These are phyloP conservation scores for Hecatera dysodea DNA, from an alignment of 2,888 invertebrate genomes.

Conservation along the genomic window DNA sequence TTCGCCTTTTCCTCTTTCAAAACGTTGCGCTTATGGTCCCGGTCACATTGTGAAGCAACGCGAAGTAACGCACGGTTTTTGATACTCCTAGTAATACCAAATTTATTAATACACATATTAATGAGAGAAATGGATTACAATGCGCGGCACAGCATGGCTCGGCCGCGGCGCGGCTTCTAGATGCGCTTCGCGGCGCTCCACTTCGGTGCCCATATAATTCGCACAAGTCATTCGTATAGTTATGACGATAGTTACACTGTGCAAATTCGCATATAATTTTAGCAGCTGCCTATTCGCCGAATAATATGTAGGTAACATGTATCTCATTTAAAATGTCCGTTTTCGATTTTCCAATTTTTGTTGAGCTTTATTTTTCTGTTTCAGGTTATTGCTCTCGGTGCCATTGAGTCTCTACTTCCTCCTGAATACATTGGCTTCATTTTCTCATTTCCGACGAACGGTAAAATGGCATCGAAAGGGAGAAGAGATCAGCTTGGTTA, in stretches of 20 bases:
- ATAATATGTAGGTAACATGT: neutral
- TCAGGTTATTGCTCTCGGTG: conserved; percentile 92
- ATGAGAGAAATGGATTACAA: neutral
- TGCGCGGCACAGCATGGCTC: too few relatives aligned
- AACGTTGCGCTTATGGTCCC: too few relatives aligned
- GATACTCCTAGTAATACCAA: too few relatives aligned
- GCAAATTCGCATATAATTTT: neutral
- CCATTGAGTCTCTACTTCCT: conserved; percentile 93
- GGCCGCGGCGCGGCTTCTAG: neutral
- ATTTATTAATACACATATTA: too few relatives aligned
- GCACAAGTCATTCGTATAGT: neutral
- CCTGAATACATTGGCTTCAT: conserved; percentile 92
- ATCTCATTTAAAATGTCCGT: neutral
- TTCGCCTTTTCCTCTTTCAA: too few relatives aligned
- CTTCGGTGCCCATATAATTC: neutral
- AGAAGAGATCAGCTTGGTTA: conserved; percentile 64
- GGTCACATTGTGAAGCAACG: too few relatives aligned
- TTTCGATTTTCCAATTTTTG: neutral
- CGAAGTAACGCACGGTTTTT: too few relatives aligned
- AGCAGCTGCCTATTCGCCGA: neutral
- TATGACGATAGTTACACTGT: neutral
- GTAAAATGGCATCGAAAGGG: conserved; percentile 70
- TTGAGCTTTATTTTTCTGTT: conserved; percentile 7
- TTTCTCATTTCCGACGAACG: conserved; percentile 93
- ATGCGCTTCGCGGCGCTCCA: neutral